These are phyloP conservation scores for Holotrichia oblita DNA, from an alignment of 1,140 invertebrate genomes.

Conservation along the genomic window DNA sequence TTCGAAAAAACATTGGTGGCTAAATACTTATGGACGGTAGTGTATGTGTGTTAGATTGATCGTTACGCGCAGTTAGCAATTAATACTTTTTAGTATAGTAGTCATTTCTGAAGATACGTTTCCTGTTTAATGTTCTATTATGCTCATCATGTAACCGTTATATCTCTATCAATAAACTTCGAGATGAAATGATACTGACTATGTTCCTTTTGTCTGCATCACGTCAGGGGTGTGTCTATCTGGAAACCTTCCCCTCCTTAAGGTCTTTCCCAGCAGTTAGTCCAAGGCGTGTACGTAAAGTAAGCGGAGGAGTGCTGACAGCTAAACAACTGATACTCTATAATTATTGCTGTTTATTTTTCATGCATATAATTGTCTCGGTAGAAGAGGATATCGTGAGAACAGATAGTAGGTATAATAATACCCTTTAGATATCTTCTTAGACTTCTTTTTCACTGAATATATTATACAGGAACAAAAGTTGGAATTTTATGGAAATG, in stretches of 20 bases:
- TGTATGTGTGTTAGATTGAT: constrained; percentile 44
- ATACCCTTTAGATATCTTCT: constrained; percentile 20
- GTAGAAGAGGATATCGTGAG: constrained; percentile 34
- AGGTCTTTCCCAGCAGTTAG: constrained; percentile 40
- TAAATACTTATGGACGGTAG: no score
- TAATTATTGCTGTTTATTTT: constrained; percentile 37
- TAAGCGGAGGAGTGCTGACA: constrained; percentile 38
- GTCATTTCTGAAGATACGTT: neutral
- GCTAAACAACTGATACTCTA: constrained; percentile 40
- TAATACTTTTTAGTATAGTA: no score
- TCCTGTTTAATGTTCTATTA: neutral
- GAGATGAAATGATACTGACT: constrained; percentile 19
- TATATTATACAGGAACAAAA: neutral
- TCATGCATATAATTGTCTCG: constrained; percentile 37
- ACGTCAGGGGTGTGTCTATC: constrained; percentile 37
- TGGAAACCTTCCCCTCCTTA: constrained; percentile 31
- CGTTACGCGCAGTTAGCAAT: no score
- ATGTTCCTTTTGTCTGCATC: constrained; percentile 17
- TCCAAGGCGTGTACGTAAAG: constrained; percentile 35
- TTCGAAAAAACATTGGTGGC: no score
- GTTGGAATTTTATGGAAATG: constrained; percentile 24
- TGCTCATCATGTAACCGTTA: no score
- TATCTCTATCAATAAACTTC: neutral
- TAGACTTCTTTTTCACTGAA: neutral
- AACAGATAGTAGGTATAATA: constrained; percentile 34